Conservation (phyloP, 1,140 invertebrate genomes). For the Mactra quadrangularis region DNA sequence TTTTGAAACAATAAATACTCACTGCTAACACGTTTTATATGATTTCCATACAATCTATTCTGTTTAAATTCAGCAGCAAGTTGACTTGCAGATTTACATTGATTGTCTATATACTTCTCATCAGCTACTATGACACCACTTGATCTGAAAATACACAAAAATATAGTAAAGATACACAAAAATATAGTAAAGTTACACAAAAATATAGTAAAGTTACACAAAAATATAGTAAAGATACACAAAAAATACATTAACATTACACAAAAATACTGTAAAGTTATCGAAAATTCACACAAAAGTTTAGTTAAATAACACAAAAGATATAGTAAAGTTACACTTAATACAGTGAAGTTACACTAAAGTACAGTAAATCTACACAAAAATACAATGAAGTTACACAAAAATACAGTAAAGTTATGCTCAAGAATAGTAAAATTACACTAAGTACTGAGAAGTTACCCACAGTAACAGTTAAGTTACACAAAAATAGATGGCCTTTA, state of each 20-base stretch:
- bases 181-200: background rate
- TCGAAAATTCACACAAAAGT: too few species aligned
- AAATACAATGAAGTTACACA: background rate
- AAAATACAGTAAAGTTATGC: background rate
- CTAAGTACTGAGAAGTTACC: too few species aligned
- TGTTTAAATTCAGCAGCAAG: conserved; percentile 32
- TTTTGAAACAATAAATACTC: too few species aligned
- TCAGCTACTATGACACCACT: conserved; percentile 44
- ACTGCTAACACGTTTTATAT: conserved; percentile 40
- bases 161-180: background rate
- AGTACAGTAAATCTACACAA: background rate
- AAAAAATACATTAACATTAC: background rate
- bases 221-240: background rate
- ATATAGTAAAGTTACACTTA: too few species aligned
- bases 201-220: background rate
- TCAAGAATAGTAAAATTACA: background rate
- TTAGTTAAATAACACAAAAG: background rate
- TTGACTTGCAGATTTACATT: conserved; percentile 16
- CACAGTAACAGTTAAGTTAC: background rate
- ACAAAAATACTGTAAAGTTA: too few species aligned
- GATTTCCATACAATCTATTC: conserved; percentile 22
- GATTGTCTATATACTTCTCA: conserved; percentile 13
- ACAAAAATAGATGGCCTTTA: too few species aligned
- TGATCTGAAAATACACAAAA: conserved; percentile 18
- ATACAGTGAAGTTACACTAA: conserved; percentile 8